Evolutionary conservation across 2,888 invertebrate species (phyloP), one percentile per base, ranked within the genome.

Genomic region (Theristus sp.): DNA sequence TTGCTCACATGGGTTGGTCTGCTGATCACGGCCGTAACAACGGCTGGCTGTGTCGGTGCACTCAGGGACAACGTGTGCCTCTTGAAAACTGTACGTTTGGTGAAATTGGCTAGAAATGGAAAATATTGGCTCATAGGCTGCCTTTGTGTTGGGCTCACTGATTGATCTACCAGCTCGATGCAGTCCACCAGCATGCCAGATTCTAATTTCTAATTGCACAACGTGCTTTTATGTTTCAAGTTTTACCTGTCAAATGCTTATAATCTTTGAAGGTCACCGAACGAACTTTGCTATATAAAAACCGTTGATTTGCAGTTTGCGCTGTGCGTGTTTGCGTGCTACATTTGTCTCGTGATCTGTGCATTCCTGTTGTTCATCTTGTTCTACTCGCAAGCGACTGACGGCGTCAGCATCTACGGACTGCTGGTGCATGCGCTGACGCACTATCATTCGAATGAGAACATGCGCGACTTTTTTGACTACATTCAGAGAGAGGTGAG

Each of bases 401-500:
- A 62, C 56, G 68, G 69, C 57, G 61, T 73, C 56, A 70, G 70
- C 27, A 69, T 70, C 20, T 67, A 71, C 58, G 66, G 65, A 27
- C 59, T 73, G n/a, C 65, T 73, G 26, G 56, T 66, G 24, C 67
- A 67, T 47, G 67, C 69, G 26, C 65, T 73, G 58, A 65, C 65
- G 31, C 67, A 67, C 56, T 73, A 73, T 57, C 70, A 71, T 62
- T 65, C 65, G 20, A 73, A 72, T 62, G 52, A 67, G 24, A 73
- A 73, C 59, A 59, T 70, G 52, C 69, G 70, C n/a, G 73, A 73
- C 61, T 64, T 72, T 38, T 67, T 73, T 59, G 73, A 73, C 61
- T 65, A 69, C 47, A 29, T 72, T 25, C 73, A 73, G 60, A 67
- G 68, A 60, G 68, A 73, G 64, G 72, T 72, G 53, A 56, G 58